These are phyloP conservation scores for Andricus quercusramuli DNA, from an alignment of 2,888 invertebrate species.

Conservation along the genomic window DNA sequence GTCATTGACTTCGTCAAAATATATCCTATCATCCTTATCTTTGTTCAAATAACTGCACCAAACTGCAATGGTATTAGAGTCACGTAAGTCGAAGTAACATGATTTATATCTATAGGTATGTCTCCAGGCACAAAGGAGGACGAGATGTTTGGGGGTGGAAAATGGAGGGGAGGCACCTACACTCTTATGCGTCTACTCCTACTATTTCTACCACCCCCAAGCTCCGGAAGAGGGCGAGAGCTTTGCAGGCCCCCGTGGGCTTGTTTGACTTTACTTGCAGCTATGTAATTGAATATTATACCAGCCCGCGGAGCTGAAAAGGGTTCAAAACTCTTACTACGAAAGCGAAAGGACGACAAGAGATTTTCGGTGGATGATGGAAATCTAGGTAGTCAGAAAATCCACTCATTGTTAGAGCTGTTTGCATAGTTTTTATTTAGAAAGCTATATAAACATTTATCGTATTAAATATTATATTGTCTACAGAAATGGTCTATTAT, in stretches of 20 bases:
- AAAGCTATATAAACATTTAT: not conserved
- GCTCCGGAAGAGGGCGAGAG: slow-evolving; percentile 59
- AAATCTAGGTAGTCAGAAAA: not conserved
- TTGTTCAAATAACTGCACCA: not conserved
- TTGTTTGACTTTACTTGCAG: slow-evolving; percentile 78
- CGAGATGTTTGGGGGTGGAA: not conserved
- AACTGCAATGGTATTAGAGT: not conserved
- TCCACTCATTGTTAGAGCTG: not conserved
- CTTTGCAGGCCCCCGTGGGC: slow-evolving; percentile 69
- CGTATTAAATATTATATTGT: not conserved
- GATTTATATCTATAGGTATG: not conserved
- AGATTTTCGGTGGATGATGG: slow-evolving; percentile 51
- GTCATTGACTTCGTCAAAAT: not conserved
- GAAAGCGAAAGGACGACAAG: slow-evolving; percentile 59
- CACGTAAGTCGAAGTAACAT: not conserved
- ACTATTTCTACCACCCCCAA: slow-evolving; percentile 49
- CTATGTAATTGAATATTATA: slow-evolving; percentile 78
- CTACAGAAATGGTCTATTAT: not conserved
- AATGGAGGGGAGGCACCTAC: not conserved
- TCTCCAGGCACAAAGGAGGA: not conserved
- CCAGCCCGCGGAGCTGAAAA: slow-evolving; percentile 70
- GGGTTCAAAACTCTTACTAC: slow-evolving; percentile 74
- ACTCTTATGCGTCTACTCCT: slow-evolving; percentile 8
- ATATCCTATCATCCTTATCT: not conserved
- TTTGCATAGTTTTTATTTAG: not conserved